Conservation (phyloP, 2,797 vertebrate genomes). For the Chloroceryle amazona region DNA sequence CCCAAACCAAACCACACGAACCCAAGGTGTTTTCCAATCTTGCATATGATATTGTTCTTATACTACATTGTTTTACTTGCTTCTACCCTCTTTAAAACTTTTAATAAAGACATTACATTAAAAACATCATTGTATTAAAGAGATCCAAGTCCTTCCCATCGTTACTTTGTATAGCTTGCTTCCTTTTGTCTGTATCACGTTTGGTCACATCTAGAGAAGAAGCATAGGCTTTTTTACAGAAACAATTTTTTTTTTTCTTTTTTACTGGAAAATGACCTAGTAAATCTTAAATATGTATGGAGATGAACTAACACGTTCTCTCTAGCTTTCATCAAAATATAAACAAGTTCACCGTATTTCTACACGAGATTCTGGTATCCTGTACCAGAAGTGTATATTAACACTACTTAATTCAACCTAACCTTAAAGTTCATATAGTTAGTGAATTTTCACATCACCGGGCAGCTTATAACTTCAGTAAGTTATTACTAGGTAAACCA, state of each 20-base stretch:
- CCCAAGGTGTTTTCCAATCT: neutral
- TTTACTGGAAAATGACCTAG: neutral
- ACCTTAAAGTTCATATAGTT: neutral
- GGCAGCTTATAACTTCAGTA: neutral
- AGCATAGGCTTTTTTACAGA: neutral
- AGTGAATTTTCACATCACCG: neutral
- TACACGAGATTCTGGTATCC: neutral
- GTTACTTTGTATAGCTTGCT: neutral
- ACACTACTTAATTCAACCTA: neutral
- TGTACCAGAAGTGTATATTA: neutral
- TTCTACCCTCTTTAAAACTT: neutral
- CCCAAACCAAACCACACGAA: neutral
- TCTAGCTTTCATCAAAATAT: neutral
- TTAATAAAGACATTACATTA: neutral
- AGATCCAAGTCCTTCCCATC: neutral
- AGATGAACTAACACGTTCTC: neutral
- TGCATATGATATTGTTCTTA: neutral
- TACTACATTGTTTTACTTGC: neutral
- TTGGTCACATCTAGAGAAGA: neutral
- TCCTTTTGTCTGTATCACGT: neutral
- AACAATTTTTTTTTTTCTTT: neutral
- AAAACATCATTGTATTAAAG: neutral
- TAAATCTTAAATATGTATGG: neutral
- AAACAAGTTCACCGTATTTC: neutral
- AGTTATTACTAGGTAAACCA: neutral